phyloP scores from a whole-genome alignment of 2,797 vertebrate species.

The Pantherophis alleghaniensis region DNA sequence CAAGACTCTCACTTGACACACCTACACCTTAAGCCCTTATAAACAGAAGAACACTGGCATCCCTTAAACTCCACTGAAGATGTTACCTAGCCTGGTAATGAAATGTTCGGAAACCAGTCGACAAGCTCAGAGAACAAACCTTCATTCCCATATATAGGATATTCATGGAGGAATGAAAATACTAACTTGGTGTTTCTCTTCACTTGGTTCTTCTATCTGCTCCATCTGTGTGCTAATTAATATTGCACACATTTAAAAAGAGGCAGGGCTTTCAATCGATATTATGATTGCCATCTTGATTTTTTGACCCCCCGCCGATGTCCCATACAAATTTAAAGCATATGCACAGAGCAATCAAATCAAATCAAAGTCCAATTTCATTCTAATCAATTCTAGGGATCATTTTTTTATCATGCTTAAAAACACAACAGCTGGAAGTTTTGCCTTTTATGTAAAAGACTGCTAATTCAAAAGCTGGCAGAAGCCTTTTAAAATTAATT shows the following conservation, averaged over 20 bases:
- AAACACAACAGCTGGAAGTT: background rate
- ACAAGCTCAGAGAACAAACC: too few species aligned
- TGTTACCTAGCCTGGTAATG: too few species aligned
- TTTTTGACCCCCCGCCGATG: background rate
- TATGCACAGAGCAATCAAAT: background rate
- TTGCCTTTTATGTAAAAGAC: background rate
- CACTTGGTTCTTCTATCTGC: background rate
- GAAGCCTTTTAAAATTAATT: background rate
- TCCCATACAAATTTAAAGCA: background rate
- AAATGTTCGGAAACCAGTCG: too few species aligned
- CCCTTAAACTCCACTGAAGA: too few species aligned
- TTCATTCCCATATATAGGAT: too few species aligned
- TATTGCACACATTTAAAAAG: background rate
- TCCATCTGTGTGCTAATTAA: background rate
- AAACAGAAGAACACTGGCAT: too few species aligned
- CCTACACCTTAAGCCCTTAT: too few species aligned
- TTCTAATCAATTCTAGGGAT: background rate
- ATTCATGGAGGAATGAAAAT: background rate
- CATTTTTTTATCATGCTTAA: background rate
- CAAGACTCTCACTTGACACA: too few species aligned
- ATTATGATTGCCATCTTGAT: background rate
- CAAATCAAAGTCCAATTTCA: background rate
- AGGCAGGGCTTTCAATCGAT: background rate
- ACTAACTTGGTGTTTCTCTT: background rate
- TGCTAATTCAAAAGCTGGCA: background rate